Percentiles rank a stretch among this genome's conserved stretches.
Conservation (phyloP, 2,797 vertebrate species). For the Nasua narica region DNA sequence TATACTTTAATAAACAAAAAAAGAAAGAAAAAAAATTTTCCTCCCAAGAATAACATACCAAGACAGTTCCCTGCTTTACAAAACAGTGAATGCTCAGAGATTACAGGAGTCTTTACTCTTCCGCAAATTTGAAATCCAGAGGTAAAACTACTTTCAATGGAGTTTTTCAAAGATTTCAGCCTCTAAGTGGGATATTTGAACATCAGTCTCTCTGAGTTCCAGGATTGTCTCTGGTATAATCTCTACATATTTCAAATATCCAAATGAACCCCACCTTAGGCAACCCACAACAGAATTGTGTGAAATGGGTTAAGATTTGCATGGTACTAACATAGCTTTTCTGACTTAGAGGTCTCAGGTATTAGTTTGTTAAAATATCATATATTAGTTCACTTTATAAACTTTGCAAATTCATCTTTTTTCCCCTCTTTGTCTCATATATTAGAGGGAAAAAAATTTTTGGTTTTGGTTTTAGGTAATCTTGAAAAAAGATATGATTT, state of each 20-base stretch:
- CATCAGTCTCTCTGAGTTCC: not conserved
- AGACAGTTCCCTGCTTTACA: not conserved
- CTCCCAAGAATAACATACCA: not conserved
- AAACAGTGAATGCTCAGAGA: not conserved
- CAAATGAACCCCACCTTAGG: not conserved
- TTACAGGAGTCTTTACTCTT: not conserved
- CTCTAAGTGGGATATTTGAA: not conserved
- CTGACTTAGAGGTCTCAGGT: not conserved
- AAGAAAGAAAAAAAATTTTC: no score
- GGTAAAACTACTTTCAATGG: not conserved
- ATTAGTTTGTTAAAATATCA: constrained; percentile 31
- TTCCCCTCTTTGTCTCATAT: not conserved
- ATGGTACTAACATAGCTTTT: not conserved
- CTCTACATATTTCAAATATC: not conserved
- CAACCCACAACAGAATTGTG: not conserved
- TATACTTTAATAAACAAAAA: no score
- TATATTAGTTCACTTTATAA: not conserved
- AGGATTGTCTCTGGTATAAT: not conserved
- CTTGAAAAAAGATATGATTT: constrained; percentile 18
- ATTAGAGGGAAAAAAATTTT: not conserved
- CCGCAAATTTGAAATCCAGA: not conserved
- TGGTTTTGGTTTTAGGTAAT: not conserved
- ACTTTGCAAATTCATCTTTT: not conserved
- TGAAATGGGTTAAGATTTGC: not conserved
- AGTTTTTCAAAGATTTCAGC: not conserved